Percentiles rank a stretch among this genome's conserved stretches.
Evolutionary conservation across 2,888 invertebrate genomes (phyloP).

Genomic region (Gymnoscelis rufifasciata): DNA sequence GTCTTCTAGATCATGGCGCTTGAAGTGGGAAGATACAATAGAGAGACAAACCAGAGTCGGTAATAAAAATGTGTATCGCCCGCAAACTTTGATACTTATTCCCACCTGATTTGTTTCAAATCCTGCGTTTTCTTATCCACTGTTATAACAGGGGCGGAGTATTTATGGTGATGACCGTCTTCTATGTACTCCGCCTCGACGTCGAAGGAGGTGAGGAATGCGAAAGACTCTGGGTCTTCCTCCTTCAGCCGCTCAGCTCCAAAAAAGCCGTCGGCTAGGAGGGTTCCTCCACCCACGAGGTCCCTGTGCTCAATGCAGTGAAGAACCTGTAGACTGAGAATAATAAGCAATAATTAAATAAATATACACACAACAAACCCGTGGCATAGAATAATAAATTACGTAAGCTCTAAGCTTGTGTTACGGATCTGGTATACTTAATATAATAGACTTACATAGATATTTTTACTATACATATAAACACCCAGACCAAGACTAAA

Average conservation of each 20-base stretch:
- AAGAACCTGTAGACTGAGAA: conserved; percentile 61
- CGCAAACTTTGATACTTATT: no score
- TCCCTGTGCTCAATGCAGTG: conserved; percentile 67
- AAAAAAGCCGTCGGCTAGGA: conserved; percentile 86
- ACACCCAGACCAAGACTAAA: no score
- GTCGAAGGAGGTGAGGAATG: conserved; percentile 76
- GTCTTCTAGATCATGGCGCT: conserved; percentile 83
- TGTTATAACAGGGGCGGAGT: conserved; percentile 79
- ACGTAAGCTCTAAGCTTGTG: no score
- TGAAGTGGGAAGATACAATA: conserved; percentile 75
- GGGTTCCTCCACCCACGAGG: conserved; percentile 84
- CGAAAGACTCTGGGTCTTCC: conserved; percentile 76
- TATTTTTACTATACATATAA: no score
- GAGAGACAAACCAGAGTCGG: no score
- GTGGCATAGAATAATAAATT: no score
- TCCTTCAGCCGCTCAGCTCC: conserved; percentile 79
- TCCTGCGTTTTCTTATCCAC: conserved; percentile 75
- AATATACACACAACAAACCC: no score
- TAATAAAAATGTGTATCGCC: no score
- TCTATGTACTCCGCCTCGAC: conserved; percentile 84
- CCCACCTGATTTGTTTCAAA: conserved; percentile 81
- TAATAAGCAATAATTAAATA: no score
- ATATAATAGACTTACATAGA: no score
- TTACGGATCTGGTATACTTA: no score
- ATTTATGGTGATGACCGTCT: conserved; percentile 77